A percentile compares a stretch with the other conserved stretches of the same genome.
Evolutionary conservation across 2,113 vertebrate species (phyloP).

Genomic region (Stegastes partitus): DNA sequence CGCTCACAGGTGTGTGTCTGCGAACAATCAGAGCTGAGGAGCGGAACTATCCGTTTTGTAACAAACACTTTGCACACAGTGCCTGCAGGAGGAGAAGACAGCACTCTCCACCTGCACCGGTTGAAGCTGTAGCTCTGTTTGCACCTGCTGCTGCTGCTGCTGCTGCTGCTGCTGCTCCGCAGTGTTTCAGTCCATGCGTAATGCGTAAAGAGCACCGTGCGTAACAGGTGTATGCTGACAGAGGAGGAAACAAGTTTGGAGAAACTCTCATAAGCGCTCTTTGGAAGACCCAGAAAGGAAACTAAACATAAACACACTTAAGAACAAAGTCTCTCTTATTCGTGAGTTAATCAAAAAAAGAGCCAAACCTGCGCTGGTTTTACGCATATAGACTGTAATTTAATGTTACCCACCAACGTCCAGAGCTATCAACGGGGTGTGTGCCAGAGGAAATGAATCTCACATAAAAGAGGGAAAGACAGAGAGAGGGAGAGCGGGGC

Average conservation of each 20-base stretch:
- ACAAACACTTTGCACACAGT: conserved; percentile 17
- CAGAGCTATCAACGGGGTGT: conserved; percentile 6
- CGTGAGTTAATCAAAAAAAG: neutral
- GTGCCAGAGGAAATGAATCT: conserved; percentile 52
- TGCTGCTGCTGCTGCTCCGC: neutral
- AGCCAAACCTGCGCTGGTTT: neutral
- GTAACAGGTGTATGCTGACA: conserved; percentile 62
- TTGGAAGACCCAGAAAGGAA: neutral
- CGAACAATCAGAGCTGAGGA: conserved; percentile 43
- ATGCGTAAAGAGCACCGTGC: conserved; percentile 55
- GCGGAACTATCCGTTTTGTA: conserved; percentile 55
- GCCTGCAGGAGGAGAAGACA: neutral
- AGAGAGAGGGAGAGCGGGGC: conserved; percentile 22
- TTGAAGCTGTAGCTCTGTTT: neutral
- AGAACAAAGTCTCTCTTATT: neutral
- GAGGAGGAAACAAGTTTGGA: conserved; percentile 24
- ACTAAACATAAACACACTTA: neutral
- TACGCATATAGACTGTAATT: conserved; percentile 13
- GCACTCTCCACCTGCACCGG: neutral
- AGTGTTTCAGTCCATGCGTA: conserved; percentile 32
- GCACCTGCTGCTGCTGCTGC: conserved; percentile 5
- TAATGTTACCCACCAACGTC: conserved; percentile 12
- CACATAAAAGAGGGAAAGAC: conserved; percentile 49
- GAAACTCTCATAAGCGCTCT: neutral
- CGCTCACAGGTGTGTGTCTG: conserved; percentile 49